Evolutionary conservation across 2,113 vertebrate genomes (phyloP), one percentile per base, ranked within the genome.

Genomic region (Leuciscus idus): DNA sequence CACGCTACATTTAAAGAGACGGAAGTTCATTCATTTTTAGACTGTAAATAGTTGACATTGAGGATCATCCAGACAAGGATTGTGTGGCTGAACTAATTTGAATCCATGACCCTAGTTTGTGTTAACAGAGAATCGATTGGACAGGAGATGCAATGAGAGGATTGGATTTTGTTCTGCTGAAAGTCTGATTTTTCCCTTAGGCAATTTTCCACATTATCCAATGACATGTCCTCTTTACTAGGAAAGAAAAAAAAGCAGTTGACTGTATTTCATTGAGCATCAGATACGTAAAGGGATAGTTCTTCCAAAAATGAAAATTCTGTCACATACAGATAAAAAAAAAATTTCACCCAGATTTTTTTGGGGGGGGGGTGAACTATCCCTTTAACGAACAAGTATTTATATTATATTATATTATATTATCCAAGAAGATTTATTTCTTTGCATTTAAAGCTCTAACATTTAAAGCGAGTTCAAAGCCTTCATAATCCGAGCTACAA

Each of bases 181-280:
- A 92, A 92, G 92, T 92, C 85, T 87, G 83, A 50, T 12, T 77
- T 79, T 59, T 57, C 89, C 94, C 91, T 85, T 59, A 28, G 91
- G 94, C 62, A 87, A 92, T 94, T 95, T 95, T 95, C 95, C 94
- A 95, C 93, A 94, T 95, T 93, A 92, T 87, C 89, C 91, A 92
- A 91, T 91, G 87, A 93, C 92, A 91, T 68, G 77, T 88, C 87
- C 77, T 87, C 87, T 91, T 73, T 57, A 43, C 30, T 73, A 21
- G 68, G 8, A 2, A 4, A 30, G n/a, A 4, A 7, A 4, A 26
- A 48, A 7, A 75, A 11, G 11, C 73, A 50, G 43, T 43, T 72
- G 5, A 76, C 26, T 52, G 21, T 17, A 50, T 23, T 52, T 48
- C 23, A 76, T 10, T 50, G 12, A 13, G 15, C 46, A 52, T 46